phyloP scores from a whole-genome alignment of 2,113 vertebrate genomes.

The Melanocharis versteri region DNA sequence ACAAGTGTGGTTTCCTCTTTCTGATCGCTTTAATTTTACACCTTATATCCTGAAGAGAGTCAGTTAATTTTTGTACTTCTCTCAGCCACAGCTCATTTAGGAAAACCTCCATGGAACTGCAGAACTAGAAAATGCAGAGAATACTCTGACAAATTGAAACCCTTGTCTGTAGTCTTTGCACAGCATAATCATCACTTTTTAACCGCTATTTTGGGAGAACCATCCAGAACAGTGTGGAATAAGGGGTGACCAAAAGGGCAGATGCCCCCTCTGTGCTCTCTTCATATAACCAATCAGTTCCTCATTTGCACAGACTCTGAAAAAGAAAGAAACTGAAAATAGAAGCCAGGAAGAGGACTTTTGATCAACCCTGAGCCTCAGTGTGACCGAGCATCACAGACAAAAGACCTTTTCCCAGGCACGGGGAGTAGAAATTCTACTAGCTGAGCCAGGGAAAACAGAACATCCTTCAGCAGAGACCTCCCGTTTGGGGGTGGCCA shows the following conservation, averaged over 20 bases:
- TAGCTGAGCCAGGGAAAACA: not conserved
- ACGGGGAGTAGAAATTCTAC: not conserved
- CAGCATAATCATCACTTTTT: not conserved
- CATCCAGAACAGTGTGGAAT: not conserved
- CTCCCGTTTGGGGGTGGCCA: not conserved
- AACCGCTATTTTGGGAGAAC: not conserved
- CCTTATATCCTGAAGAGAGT: constrained; percentile 38
- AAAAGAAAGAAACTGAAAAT: constrained; percentile 4
- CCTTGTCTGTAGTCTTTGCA: not conserved
- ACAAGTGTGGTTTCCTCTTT: not conserved
- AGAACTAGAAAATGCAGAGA: not conserved
- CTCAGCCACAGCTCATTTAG: constrained; percentile 38
- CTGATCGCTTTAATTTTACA: constrained; percentile 50
- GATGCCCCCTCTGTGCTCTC: not conserved
- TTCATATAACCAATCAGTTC: not conserved
- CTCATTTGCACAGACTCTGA: not conserved
- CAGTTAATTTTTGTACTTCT: constrained; percentile 46
- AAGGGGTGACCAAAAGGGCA: not conserved
- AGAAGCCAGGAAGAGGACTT: not conserved
- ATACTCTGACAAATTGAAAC: not conserved
- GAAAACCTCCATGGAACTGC: not conserved
- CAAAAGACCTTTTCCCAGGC: not conserved
- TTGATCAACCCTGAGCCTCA: not conserved
- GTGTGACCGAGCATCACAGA: not conserved
- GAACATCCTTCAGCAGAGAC: not conserved